Percentiles rank a stretch among this genome's conserved stretches.
Conservation (phyloP, 2,797 vertebrate genomes). For the Pseudochirops cupreus region DNA sequence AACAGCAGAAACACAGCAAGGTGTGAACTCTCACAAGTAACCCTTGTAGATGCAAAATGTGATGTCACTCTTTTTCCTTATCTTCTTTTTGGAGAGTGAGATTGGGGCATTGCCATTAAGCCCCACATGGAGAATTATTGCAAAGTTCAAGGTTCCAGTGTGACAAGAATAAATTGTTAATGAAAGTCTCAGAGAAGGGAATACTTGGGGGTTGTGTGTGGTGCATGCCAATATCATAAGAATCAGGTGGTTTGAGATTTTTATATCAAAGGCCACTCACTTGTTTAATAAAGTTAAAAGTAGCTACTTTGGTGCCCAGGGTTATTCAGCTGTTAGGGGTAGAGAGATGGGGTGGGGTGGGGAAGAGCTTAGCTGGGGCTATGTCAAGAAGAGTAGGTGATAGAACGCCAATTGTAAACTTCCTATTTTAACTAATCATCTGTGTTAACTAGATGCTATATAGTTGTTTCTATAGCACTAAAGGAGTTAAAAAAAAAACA, state of each 20-base stretch:
- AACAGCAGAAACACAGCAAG: slow-evolving; percentile 44
- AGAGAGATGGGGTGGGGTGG: neutral
- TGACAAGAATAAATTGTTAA: slow-evolving; percentile 35
- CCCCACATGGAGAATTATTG: neutral
- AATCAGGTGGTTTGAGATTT: neutral
- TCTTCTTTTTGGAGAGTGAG: slow-evolving; percentile 47
- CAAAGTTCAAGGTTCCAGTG: slow-evolving; percentile 7
- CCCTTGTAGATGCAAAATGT: slow-evolving; percentile 11
- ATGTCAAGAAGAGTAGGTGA: neutral
- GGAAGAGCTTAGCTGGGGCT: neutral
- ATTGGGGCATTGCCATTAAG: slow-evolving; percentile 58
- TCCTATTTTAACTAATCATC: neutral
- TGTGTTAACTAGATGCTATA: neutral
- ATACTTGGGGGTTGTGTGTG: neutral
- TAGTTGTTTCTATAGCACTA: neutral
- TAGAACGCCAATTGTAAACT: neutral
- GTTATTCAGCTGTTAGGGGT: neutral
- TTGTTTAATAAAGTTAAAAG: neutral
- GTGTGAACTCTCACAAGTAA: slow-evolving; percentile 45
- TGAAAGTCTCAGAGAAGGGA: slow-evolving; percentile 19
- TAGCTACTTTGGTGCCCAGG: neutral
- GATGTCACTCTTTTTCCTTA: slow-evolving; percentile 10
- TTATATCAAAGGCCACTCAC: neutral
- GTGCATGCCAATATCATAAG: slow-evolving; percentile 22
- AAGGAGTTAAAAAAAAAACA: neutral